Percentiles rank a stretch among this genome's conserved stretches.
These are phyloP conservation scores for Trididemnum miniatum DNA, from an alignment of 23 tunicate genomes.

Conservation along the genomic window DNA sequence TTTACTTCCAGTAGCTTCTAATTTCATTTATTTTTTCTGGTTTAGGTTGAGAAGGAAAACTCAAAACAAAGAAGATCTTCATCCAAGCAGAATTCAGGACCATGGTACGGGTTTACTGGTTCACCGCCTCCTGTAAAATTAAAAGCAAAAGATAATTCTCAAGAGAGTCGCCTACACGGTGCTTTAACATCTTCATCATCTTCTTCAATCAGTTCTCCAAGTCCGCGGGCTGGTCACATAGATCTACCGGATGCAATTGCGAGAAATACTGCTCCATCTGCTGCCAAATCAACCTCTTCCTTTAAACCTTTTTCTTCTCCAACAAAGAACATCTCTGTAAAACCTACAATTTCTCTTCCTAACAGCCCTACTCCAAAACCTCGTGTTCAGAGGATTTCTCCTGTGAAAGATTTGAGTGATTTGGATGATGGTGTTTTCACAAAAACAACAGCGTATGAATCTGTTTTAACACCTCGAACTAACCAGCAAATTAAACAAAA, in stretches of 20 bases:
- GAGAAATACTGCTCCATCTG: neutral
- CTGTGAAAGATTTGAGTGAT: neutral
- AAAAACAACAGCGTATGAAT: neutral
- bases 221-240: neutral
- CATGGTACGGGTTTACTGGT: conserved; percentile 53
- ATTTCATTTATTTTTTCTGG: no score
- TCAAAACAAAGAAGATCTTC: neutral
- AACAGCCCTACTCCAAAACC: conserved; percentile 16
- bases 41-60: neutral
- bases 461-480: neutral
- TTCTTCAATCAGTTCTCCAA: neutral
- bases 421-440: neutral
- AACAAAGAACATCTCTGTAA: neutral
- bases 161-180: neutral
- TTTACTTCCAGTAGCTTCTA: no score
- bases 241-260: neutral
- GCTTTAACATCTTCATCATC: neutral
- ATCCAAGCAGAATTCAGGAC: conserved; percentile 17
- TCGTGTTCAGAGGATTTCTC: neutral
- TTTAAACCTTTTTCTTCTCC: neutral
- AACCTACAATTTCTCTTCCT: neutral
- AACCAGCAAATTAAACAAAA: neutral
- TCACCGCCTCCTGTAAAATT: conserved; percentile 30
- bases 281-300: neutral
- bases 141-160: neutral